Conservation (phyloP, 2,113 vertebrate species). For the Chamaea fasciata region DNA sequence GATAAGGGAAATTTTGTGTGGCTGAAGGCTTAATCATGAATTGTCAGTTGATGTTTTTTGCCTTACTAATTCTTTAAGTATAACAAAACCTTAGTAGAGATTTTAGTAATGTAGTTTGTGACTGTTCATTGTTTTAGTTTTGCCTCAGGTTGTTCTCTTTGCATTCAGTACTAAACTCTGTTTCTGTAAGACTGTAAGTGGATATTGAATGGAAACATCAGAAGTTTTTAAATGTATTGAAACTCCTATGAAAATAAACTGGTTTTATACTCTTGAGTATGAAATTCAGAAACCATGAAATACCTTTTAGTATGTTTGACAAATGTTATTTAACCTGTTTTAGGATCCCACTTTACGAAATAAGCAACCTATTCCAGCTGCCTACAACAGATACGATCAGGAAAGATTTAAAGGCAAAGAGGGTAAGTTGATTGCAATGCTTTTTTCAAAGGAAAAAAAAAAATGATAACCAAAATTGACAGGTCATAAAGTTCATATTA, state of each 20-base stretch:
- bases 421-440: conserved; percentile 70
- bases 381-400: conserved; percentile 98
- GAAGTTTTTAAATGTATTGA: background rate
- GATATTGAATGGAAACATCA: background rate
- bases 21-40: background rate
- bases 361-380: conserved; percentile 92
- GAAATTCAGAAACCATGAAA: background rate
- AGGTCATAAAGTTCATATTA: background rate
- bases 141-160: background rate
- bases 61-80: background rate
- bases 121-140: background rate
- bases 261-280: background rate
- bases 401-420: conserved; percentile 99
- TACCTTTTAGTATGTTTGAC: background rate
- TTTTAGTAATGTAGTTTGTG: background rate
- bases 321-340: conserved; percentile 1
- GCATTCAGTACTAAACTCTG: background rate
- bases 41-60: background rate
- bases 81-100: background rate
- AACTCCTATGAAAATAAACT: background rate
- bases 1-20: background rate
- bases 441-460: background rate
- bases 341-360: conserved; percentile 90
- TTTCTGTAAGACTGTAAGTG: background rate
- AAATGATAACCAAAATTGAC: accelerated